Evolutionary conservation across 1,140 invertebrate species (phyloP), one percentile per base, ranked within the genome.

Genomic region (Drosophila varians): DNA sequence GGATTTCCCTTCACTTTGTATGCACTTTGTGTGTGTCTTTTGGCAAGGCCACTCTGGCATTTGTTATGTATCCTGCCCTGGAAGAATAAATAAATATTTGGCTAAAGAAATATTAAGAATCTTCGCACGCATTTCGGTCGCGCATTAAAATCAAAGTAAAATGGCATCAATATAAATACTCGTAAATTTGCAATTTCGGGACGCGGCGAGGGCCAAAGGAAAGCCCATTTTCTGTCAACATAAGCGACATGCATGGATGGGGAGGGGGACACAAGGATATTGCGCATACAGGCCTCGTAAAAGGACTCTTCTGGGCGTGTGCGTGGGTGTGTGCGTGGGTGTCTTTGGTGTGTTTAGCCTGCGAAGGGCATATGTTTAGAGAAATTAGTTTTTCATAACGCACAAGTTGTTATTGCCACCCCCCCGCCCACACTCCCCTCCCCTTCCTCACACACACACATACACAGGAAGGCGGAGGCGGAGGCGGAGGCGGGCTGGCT

Each of bases 371-470:
- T 89, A 89, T 89, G 87, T 89, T 89, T 89, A 89, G 87, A 89
- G 87, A 89, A 89, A 89, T 89, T 89, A 89, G 87, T 89, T 89
- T 89, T 84, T 80, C 87, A 89, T 89, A 90, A 90, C 87, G 80
- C 87, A 82, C 77, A 89, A 89, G 87, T 89, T 89, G 84, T 80
- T 87, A 87, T 87, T 87, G 77, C 82, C 76, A 65, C 53, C 40
- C 72, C 52, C 62, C 31, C 76, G 51, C 55, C 38, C 51, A 16
- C 47, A 26, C 40, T 21, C 49, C 14, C 54, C 6, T n/a, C n/a
- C n/a, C n/a, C n/a, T n/a, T n/a, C n/a, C 49, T 12, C 48, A 21
- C 38, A 4, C 52, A 31, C 46, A 4, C 31, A 43, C 43, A 25
- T 64, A 42, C 8, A 1, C 43, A 31, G n/a, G n/a, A n/a, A n/a